Conservation (phyloP, 1,140 invertebrate genomes). For the Bicyclus anynana region DNA sequence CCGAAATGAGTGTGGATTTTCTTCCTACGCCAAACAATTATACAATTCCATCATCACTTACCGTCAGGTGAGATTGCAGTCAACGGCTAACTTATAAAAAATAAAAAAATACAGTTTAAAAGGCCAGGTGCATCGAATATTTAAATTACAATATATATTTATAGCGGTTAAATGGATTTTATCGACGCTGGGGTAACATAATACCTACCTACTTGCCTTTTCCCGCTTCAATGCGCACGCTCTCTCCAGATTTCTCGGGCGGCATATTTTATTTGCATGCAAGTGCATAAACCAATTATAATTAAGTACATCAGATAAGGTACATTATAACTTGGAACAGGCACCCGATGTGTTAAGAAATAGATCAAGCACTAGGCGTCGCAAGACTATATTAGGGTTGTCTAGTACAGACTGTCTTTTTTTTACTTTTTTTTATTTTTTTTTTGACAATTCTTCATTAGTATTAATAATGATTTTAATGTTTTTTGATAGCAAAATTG, state of each 20-base stretch:
- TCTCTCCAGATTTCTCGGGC: slow-evolving; percentile 64
- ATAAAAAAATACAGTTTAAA: too few relatives aligned
- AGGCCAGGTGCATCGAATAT: background rate
- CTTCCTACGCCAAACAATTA: too few relatives aligned
- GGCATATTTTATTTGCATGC: slow-evolving; percentile 67
- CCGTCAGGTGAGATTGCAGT: too few relatives aligned
- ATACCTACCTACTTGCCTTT: slow-evolving; percentile 47
- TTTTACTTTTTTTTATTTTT: too few relatives aligned
- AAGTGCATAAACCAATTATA: slow-evolving; percentile 51
- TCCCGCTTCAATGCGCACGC: slow-evolving; percentile 50
- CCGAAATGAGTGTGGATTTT: too few relatives aligned
- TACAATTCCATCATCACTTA: too few relatives aligned
- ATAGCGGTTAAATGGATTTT: slow-evolving; percentile 13
- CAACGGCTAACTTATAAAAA: too few relatives aligned
- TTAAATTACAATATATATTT: background rate
- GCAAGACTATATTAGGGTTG: background rate
- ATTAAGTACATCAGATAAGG: slow-evolving; percentile 60
- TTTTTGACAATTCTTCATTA: too few relatives aligned
- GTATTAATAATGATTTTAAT: too few relatives aligned
- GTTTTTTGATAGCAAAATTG: too few relatives aligned
- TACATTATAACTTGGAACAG: slow-evolving; percentile 40
- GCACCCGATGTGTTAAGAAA: slow-evolving; percentile 18
- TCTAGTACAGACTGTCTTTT: too few relatives aligned
- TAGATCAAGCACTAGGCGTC: background rate
- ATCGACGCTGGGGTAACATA: slow-evolving; percentile 43